Base-by-base conservation (phyloP, 1,140 invertebrate genomes). In the Rhagoletis zephyria region DNA sequence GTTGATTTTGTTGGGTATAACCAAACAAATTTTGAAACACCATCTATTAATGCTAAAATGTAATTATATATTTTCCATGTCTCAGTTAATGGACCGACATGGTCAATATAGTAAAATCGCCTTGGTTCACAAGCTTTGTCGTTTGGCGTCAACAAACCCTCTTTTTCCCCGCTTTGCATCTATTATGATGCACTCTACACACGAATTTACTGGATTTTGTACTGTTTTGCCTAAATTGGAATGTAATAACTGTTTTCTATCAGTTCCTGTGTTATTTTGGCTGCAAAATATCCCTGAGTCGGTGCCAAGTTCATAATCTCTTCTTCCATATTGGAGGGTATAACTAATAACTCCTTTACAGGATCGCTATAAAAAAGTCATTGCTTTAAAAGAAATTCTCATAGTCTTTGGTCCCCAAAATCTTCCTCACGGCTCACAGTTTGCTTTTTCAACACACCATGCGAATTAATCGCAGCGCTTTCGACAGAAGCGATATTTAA, bases 121-220 rank as follows among this genome's bases (percentile, higher is more conserved):
- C 30, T 30, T 30, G 30, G 30, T 30, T 30, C 30, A 30, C 30
- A 30, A 30, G 30, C 30, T 30, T 30, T 30, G 30, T 30, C 30
- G 30, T 30, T 30, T 30, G 30, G 30, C 30, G 30, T 30, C 30
- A 30, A 30, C 30, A 30, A 30, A 30, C 30, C 30, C 30, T 30
- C 30, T 30, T 30, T 30, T 30, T 30, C 30, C 30, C 1, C 30
- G 30, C 30, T 70, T 88, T 87, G 74, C n/a, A 14, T 86, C 63
- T 56, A n/a, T 61, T 10, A 88, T 19, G 7, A 87, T 86, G 85
- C 88, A 88, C n/a, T 74, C n/a, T 4, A 87, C 42, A 30, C 85
- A 88, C 51, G 70, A 65, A 2, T 10, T 48, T 60, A 77, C 61
- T n/a, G 63, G 59, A 30, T 77, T 60, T 60, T 9, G 40, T 16